Base-by-base conservation (phyloP, 2,113 vertebrate species). In the Bostrychus sinensis region DNA sequence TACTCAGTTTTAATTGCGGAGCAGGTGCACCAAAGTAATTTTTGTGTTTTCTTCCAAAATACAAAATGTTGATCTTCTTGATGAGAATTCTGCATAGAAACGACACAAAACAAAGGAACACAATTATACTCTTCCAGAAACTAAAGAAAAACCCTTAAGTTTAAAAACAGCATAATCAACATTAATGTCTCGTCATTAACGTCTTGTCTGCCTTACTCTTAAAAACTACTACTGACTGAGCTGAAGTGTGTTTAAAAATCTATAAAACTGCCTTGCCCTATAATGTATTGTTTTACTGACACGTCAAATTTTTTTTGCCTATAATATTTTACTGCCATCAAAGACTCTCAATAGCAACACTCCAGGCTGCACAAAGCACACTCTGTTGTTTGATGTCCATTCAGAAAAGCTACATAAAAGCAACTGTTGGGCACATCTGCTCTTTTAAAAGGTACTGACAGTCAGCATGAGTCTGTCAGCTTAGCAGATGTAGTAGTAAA, bases 11-110 rank as follows among this genome's bases (percentile, higher is more conserved):
- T 50, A 37, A 25, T 48, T 37, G 60, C 67, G 50, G 53, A 75
- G 48, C 41, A 48, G 36, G 17, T 41, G 38, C 13, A 41, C 6
- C 1, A 12, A 48, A 53, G 7, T 14, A 5, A 45, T 51, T 43
- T 56, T 74, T 36, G 55, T 61, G 80, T 68, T 48, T 61, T 19
- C 22, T 43, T 55, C 39, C 34, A 39, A 8, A 22, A 23, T 11
- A 7, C 16, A 22, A 37, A 43, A 45, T 11, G 0, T 16, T 9
- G 1, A 10, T 17, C 25, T 51, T 51, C 20, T 7, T 6, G 25
- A 51, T 51, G 14, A 30, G 48, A 51, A 45, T n/a, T 56, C 84
- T 88, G 77, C 36, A 38, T n/a, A 32, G 55, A 63, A 45, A 67
- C 22, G 66, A 53, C 41, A 65, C 4, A 58, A 16, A 4, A 46